Evolutionary conservation across 2,797 vertebrate genomes (phyloP).

Genomic region (Myotis myotis): DNA sequence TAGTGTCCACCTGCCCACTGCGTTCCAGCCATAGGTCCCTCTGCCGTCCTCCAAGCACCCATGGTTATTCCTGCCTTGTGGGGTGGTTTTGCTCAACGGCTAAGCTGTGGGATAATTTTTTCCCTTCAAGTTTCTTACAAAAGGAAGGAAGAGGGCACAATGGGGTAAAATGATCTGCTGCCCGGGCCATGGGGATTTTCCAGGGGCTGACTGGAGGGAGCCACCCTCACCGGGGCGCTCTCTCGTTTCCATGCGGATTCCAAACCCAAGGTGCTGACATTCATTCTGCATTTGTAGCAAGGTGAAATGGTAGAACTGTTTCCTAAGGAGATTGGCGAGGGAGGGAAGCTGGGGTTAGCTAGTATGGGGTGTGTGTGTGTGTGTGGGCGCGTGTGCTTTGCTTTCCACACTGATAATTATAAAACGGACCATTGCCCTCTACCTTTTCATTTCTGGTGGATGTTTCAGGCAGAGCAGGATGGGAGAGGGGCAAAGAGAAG

Average conservation of each 20-base stretch:
- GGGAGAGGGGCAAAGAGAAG: neutral
- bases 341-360: neutral
- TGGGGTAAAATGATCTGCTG: neutral
- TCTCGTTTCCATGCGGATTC: neutral
- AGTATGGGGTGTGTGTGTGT: neutral
- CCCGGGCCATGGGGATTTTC: too few species aligned
- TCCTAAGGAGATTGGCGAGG: neutral
- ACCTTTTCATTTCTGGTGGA: neutral
- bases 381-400: neutral
- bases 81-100: neutral
- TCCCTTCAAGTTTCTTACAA: neutral
- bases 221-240: accelerated
- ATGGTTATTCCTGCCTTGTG: neutral
- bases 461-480: neutral
- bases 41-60: neutral
- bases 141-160: neutral
- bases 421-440: neutral
- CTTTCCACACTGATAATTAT: neutral
- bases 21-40: too few species aligned
- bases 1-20: neutral
- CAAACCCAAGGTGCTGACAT: neutral
- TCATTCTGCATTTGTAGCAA: neutral
- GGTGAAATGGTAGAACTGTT: neutral
- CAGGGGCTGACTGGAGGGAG: too few species aligned
- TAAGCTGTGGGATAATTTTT: neutral